Percentiles rank a stretch among this genome's conserved stretches.
Conservation (phyloP, 2,888 invertebrate genomes). For the Hipparchia semele region DNA sequence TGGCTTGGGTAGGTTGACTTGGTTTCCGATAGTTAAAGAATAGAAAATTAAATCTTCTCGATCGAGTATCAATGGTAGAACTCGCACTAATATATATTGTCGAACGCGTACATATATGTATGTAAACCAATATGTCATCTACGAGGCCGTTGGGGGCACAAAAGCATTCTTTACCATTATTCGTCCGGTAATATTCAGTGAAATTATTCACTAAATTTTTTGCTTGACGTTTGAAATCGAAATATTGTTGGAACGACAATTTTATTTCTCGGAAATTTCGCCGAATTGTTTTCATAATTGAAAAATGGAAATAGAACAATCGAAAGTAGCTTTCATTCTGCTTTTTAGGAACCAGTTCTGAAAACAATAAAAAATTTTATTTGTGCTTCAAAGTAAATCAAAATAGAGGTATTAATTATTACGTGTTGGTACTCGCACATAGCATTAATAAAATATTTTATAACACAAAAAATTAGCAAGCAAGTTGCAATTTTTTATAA, state of each 20-base stretch:
- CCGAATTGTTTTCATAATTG: neutral
- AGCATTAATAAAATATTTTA: too few relatives aligned
- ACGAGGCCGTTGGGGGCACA: slow-evolving; percentile 52
- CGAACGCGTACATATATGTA: slow-evolving; percentile 45
- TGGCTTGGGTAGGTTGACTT: neutral
- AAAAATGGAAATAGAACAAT: neutral
- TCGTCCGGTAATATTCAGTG: slow-evolving; percentile 60
- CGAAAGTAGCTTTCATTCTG: neutral
- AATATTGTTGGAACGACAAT: slow-evolving; percentile 30
- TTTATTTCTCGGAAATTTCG: neutral
- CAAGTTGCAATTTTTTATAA: too few relatives aligned
- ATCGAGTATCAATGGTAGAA: slow-evolving; percentile 43
- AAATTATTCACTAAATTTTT: slow-evolving; percentile 61
- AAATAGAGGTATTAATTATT: too few relatives aligned
- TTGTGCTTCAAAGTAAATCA: too few relatives aligned
- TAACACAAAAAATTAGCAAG: too few relatives aligned
- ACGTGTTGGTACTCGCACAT: too few relatives aligned
- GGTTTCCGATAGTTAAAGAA: neutral
- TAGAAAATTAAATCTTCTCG: neutral
- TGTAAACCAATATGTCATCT: slow-evolving; percentile 70
- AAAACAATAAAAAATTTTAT: too few relatives aligned
- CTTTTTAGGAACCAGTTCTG: too few relatives aligned
- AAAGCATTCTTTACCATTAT: slow-evolving; percentile 71
- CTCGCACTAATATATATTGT: slow-evolving; percentile 42
- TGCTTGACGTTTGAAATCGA: slow-evolving; percentile 42